Percentiles rank a stretch among this genome's conserved stretches.
phyloP scores from a whole-genome alignment of 2,888 invertebrate species.

The Serripes groenlandicus region DNA sequence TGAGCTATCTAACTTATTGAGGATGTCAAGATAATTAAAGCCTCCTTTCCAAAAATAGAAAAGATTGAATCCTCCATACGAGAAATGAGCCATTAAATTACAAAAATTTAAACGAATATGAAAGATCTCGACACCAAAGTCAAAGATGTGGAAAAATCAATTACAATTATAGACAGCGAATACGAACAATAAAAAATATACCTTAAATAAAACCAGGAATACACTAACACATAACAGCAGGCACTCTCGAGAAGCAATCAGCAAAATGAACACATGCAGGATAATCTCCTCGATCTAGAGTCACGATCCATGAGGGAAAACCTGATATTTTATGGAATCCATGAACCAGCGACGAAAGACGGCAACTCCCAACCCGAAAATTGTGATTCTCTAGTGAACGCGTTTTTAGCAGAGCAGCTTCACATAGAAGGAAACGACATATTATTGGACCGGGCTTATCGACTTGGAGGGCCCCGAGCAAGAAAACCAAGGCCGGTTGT shows the following conservation, averaged over 20 bases:
- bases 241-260: background rate
- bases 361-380: background rate
- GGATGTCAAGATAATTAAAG: too few species aligned
- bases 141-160: background rate
- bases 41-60: too few species aligned
- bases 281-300: slow-evolving; percentile 17
- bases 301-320: slow-evolving; percentile 27
- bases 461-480: slow-evolving; percentile 6
- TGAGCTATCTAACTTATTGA: too few species aligned
- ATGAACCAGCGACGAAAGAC: background rate
- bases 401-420: background rate
- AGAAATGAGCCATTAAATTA: too few species aligned
- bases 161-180: background rate
- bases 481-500: slow-evolving; percentile 32
- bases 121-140: too few species aligned
- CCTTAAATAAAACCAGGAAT: too few species aligned
- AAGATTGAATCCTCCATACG: too few species aligned
- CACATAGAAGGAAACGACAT: background rate
- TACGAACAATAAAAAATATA: background rate
- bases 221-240: background rate
- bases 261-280: background rate
- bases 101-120: too few species aligned
- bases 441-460: slow-evolving; percentile 13
- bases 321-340: slow-evolving; percentile 13
- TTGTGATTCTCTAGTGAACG: background rate